Conservation (phyloP, 1,140 invertebrate species). For the Phymastichus coffea region DNA sequence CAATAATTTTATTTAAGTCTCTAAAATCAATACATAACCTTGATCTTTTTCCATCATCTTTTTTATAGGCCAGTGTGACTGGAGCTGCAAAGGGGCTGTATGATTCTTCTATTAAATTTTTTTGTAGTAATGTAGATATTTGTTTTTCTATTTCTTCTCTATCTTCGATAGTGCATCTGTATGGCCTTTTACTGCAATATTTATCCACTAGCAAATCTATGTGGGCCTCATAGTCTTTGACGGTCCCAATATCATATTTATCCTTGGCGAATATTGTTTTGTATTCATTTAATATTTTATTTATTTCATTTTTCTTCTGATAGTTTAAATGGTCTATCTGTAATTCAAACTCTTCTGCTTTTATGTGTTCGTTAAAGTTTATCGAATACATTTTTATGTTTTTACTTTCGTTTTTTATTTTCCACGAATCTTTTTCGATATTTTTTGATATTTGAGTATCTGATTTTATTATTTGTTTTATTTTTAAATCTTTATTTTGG, state of each 20-base stretch:
- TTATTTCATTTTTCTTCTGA: slow-evolving; percentile 3
- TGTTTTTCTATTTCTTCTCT: slow-evolving; percentile 17
- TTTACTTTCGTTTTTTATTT: slow-evolving; percentile 2
- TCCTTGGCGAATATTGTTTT: slow-evolving; percentile 27
- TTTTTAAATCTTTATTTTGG: slow-evolving; percentile 24
- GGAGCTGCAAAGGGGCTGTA: slow-evolving; percentile 5
- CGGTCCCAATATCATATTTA: slow-evolving; percentile 28
- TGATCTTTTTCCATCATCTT: background rate
- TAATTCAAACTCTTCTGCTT: slow-evolving; percentile 8
- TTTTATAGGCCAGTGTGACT: slow-evolving; percentile 1
- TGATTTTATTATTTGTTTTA: slow-evolving; percentile 12
- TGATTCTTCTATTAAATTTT: slow-evolving; percentile 10
- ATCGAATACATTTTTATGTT: too few species aligned
- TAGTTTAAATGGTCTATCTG: slow-evolving; percentile 12
- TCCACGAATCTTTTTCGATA: background rate
- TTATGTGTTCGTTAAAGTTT: slow-evolving; percentile 30
- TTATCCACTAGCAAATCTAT: slow-evolving; percentile 21
- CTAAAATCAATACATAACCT: background rate
- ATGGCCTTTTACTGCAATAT: slow-evolving; percentile 7
- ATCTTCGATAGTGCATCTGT: slow-evolving; percentile 1
- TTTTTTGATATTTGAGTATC: background rate
- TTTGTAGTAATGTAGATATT: slow-evolving; percentile 3
- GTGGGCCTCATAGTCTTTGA: slow-evolving; percentile 24
- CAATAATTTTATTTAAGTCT: slow-evolving; percentile 1
- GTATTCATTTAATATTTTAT: slow-evolving; percentile 17